These are phyloP conservation scores for Corythornis madagascariensis DNA, from an alignment of 2,113 vertebrate genomes.

Conservation along the genomic window DNA sequence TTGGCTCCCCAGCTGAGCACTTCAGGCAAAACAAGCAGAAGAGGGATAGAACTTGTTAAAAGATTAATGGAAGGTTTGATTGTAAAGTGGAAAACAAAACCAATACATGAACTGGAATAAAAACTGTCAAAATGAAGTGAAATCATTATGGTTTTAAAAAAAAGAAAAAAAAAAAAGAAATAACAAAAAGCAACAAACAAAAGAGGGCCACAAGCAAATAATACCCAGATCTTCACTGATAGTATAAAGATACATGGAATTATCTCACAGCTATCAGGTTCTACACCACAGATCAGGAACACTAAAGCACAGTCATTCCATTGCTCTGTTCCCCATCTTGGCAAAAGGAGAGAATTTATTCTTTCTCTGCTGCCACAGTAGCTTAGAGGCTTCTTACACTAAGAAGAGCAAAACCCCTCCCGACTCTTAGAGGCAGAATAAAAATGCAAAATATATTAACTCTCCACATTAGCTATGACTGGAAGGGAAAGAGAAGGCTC, in stretches of 20 bases:
- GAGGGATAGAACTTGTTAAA: background rate
- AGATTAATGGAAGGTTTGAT: background rate
- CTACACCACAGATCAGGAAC: background rate
- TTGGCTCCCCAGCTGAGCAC: background rate
- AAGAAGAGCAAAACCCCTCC: fast-evolving
- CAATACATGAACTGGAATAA: background rate
- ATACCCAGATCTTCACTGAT: background rate
- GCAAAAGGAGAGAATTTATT: background rate
- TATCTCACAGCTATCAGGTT: background rate
- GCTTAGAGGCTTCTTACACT: background rate
- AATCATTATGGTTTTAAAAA: background rate
- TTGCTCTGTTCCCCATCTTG: background rate
- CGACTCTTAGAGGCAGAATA: background rate
- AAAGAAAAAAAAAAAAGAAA: background rate
- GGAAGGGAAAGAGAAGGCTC: background rate
- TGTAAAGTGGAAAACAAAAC: background rate
- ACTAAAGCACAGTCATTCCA: background rate
- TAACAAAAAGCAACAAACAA: background rate
- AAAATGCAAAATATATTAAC: slow-evolving; percentile 13
- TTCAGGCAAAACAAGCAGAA: background rate
- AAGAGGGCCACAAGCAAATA: background rate
- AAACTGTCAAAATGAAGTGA: background rate
- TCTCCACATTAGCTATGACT: background rate
- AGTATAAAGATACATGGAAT: background rate
- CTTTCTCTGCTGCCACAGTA: background rate